Percentiles rank a stretch among this genome's conserved stretches.
Evolutionary conservation across 2,888 invertebrate genomes (phyloP).

Genomic region (Pogonocherus hispidulus): DNA sequence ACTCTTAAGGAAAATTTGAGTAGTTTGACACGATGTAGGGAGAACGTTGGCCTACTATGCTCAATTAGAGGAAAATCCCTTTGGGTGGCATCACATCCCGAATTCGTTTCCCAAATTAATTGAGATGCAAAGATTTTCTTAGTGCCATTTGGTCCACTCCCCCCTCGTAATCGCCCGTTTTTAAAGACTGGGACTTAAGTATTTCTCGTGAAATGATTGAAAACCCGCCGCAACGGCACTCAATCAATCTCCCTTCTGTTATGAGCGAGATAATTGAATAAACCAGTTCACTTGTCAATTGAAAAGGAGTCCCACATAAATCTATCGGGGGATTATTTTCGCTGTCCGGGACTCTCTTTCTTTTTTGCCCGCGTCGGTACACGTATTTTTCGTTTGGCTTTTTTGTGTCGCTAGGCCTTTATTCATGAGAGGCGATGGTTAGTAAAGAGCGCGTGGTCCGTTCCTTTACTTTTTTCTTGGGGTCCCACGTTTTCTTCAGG

Average conservation of each 20-base stretch:
- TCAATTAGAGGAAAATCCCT: too few relatives aligned
- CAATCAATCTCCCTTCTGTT: constrained; percentile 54
- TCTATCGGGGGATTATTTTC: constrained; percentile 44
- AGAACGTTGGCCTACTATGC: too few relatives aligned
- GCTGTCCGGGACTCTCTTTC: constrained; percentile 3
- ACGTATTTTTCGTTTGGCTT: background rate
- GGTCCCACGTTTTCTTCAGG: background rate
- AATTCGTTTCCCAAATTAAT: too few relatives aligned
- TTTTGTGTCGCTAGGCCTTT: background rate
- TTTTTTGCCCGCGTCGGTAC: background rate
- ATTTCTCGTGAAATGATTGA: constrained; percentile 49
- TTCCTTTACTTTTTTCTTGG: background rate
- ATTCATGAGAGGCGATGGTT: background rate
- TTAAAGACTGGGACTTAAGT: constrained; percentile 31
- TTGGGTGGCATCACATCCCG: too few relatives aligned
- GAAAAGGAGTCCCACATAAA: constrained; percentile 53
- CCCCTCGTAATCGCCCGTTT: constrained; percentile 23
- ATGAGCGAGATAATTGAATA: constrained; percentile 58
- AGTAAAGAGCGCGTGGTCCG: background rate
- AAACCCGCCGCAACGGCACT: constrained; percentile 46
- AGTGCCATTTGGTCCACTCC: background rate
- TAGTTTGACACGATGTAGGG: too few relatives aligned
- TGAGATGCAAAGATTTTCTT: too few relatives aligned
- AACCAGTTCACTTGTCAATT: constrained; percentile 55
- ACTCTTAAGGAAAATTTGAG: too few relatives aligned